Conservation (phyloP, 92 coral and sea anemone species). For the Phenganax stokvisi region DNA sequence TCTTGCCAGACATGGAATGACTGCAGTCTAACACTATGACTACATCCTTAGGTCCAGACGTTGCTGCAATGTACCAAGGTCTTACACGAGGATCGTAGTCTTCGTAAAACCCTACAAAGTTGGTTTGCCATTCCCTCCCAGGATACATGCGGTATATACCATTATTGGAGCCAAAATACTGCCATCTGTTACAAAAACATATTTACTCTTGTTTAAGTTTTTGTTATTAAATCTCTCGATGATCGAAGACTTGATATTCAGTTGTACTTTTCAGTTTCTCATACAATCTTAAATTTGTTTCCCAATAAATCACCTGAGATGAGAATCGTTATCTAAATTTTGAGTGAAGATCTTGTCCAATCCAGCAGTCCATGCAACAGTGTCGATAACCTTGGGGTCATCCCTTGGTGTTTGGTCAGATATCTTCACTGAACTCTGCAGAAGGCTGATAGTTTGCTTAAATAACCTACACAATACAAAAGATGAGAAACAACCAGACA, state of each 20-base stretch:
- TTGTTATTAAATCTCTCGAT: too few relatives aligned
- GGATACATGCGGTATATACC: conserved; percentile 85
- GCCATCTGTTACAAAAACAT: conserved; percentile 62
- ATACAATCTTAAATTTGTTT: too few relatives aligned
- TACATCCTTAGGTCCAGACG: conserved; percentile 95
- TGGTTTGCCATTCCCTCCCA: conserved; percentile 85
- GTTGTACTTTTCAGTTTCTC: too few relatives aligned
- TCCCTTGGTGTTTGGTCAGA: conserved; percentile 79
- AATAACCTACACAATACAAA: conserved; percentile 56
- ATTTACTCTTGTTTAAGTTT: too few relatives aligned
- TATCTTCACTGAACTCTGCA: conserved; percentile 84
- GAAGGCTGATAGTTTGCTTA: conserved; percentile 73
- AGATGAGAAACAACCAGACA: not conserved
- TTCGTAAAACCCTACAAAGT: conserved; percentile 93
- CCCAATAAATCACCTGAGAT: conserved; percentile 58
- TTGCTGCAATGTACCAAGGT: conserved; percentile 98
- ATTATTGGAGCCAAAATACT: conserved; percentile 90
- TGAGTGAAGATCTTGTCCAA: conserved; percentile 79
- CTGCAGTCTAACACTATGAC: conserved; percentile 93
- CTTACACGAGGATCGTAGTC: conserved; percentile 96
- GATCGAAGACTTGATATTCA: too few relatives aligned
- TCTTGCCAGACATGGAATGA: conserved; percentile 85
- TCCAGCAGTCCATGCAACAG: conserved; percentile 88
- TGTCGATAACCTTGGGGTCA: conserved; percentile 63
- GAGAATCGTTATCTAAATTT: conserved; percentile 79